phyloP scores from a whole-genome alignment of 2,113 vertebrate species.

The Tetraodon nigroviridis region DNA sequence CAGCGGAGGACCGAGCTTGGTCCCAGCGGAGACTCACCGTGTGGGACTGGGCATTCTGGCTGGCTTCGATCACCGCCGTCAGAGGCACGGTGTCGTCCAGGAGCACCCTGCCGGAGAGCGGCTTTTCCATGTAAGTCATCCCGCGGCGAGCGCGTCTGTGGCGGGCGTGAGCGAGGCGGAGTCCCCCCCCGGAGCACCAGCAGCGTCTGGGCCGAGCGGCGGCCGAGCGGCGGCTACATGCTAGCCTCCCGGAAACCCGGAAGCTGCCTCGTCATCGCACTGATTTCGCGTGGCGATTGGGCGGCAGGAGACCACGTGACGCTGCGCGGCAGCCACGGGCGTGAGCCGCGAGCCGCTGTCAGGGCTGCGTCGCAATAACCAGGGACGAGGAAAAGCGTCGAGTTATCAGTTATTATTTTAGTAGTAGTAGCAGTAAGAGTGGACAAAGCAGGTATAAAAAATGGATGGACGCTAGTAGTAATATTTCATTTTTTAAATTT shows the following conservation, averaged over 20 bases:
- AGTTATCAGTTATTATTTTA: no score
- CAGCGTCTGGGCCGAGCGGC: neutral
- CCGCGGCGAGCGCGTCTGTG: constrained; percentile 5
- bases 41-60: constrained; percentile 90
- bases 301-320: neutral
- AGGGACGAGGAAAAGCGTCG: no score
- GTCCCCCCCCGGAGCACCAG: neutral
- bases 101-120: constrained; percentile 75
- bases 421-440: no score
- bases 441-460: no score
- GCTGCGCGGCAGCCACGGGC: neutral
- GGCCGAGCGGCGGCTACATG: constrained; percentile 1
- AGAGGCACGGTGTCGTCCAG: constrained; percentile 89
- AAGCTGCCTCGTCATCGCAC: constrained; percentile 24
- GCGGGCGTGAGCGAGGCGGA: neutral
- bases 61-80: constrained; percentile 87
- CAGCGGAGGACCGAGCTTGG: no score
- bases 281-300: neutral
- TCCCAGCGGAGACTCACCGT: constrained; percentile 76
- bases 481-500: no score
- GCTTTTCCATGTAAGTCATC: constrained; percentile 90
- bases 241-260: constrained; percentile 40
- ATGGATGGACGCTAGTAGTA: no score
- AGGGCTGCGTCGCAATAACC: no score
- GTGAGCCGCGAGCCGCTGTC: no score